Percentiles rank a stretch among this genome's conserved stretches.
These are phyloP conservation scores for Poecilus cupreus DNA, from an alignment of 2,888 invertebrate species.

Conservation along the genomic window DNA sequence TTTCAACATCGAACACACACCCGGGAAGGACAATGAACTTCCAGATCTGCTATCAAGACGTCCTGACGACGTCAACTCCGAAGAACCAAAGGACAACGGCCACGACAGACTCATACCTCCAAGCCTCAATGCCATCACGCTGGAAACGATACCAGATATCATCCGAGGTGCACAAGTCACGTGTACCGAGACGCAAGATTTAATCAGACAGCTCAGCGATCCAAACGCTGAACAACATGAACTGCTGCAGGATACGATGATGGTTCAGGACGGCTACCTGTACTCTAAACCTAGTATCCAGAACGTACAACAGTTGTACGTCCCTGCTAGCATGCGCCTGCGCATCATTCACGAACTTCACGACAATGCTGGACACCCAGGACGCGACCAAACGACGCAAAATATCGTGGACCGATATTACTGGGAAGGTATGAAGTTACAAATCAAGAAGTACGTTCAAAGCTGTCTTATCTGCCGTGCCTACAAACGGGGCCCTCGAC, in stretches of 20 bases:
- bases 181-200: no score
- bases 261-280: no score
- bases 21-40: slow-evolving; percentile 61
- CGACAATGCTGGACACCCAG: slow-evolving; percentile 7
- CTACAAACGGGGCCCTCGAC: no score
- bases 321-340: no score
- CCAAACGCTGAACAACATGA: no score
- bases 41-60: slow-evolving; percentile 61
- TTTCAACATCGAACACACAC: slow-evolving; percentile 63
- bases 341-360: background rate
- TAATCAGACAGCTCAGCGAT: no score
- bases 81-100: background rate
- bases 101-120: background rate
- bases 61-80: slow-evolving; percentile 32
- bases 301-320: no score
- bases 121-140: background rate
- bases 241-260: no score
- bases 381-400: background rate
- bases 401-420: background rate
- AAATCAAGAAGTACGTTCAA: background rate
- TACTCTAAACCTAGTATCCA: no score
- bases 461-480: no score
- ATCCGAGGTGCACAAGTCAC: no score
- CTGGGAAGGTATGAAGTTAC: background rate
- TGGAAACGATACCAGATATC: no score